Percentiles rank a stretch among this genome's conserved stretches.
These are phyloP conservation scores for Melanostoma scalare DNA, from an alignment of 2,888 invertebrate genomes.

Conservation along the genomic window DNA sequence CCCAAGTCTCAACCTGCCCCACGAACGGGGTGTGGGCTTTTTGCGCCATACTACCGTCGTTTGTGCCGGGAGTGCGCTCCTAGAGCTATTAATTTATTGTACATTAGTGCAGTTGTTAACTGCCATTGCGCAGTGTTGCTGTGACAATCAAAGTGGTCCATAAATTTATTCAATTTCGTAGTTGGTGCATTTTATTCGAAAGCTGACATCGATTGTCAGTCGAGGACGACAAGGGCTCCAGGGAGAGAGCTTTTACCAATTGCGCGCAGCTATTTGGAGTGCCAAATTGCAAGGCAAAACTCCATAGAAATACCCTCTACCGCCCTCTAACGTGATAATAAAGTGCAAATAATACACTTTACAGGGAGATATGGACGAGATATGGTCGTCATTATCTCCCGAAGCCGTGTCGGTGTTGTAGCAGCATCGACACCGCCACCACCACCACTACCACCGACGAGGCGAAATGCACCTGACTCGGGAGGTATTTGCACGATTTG, in stretches of 20 bases:
- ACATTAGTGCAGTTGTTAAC: constrained; percentile 56
- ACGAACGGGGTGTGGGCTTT: constrained; percentile 54
- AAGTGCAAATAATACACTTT: constrained; percentile 82
- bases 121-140: constrained; percentile 62
- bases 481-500: constrained; percentile 74
- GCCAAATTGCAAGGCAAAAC: constrained; percentile 22
- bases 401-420: constrained; percentile 27
- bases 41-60: constrained; percentile 40
- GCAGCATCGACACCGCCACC: constrained; percentile 13
- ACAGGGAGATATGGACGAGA: constrained; percentile 67
- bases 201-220: constrained; percentile 19
- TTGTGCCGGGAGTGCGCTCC: constrained; percentile 24
- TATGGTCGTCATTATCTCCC: constrained; percentile 67
- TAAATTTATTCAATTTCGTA: constrained; percentile 57
- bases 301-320: constrained; percentile 18
- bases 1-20: constrained; percentile 27
- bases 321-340: constrained; percentile 81
- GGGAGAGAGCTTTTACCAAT: constrained; percentile 38
- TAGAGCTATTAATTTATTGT: constrained; percentile 64
- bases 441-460: constrained; percentile 55
- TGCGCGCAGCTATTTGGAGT: not conserved
- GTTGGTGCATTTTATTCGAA: constrained; percentile 18
- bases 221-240: constrained; percentile 58
- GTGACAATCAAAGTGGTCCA: constrained; percentile 64
- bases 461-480: constrained; percentile 81